Percentiles rank a stretch among this genome's conserved stretches.
Evolutionary conservation across 2,888 invertebrate species (phyloP).

Genomic region (Drosophila birchii): DNA sequence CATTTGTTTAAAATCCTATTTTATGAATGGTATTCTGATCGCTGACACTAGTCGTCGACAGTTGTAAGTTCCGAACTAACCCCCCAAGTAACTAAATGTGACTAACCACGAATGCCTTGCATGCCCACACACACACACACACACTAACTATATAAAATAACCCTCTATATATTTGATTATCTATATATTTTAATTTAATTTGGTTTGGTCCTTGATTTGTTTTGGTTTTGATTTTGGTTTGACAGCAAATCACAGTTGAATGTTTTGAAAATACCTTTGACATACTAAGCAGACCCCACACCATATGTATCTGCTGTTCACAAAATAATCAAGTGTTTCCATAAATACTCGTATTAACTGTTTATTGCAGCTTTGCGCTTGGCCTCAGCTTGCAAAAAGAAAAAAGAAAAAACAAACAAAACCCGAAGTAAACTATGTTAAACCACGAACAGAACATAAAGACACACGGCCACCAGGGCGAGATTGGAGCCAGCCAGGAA

Average conservation of each 20-base stretch:
- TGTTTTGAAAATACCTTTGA: constrained; percentile 60
- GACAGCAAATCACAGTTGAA: constrained; percentile 83
- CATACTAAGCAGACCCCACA: constrained; percentile 50
- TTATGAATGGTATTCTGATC: constrained; percentile 32
- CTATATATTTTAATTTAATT: neutral
- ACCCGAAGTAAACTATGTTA: constrained; percentile 25
- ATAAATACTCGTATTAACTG: constrained; percentile 40
- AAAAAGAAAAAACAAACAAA: constrained; percentile 26
- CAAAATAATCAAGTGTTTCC: constrained; percentile 32
- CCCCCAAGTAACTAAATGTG: constrained; percentile 34
- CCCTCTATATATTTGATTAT: neutral
- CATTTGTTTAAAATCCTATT: constrained; percentile 14
- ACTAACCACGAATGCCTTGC: constrained; percentile 24
- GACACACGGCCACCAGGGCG: constrained; percentile 22
- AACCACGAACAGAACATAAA: constrained; percentile 37
- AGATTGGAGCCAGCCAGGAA: constrained; percentile 24
- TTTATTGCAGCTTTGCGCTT: constrained; percentile 65
- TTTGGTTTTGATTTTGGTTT: constrained; percentile 58
- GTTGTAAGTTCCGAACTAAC: constrained; percentile 76
- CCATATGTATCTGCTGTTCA: constrained; percentile 23
- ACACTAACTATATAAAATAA: constrained; percentile 12
- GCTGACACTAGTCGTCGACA: constrained; percentile 78
- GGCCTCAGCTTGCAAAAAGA: constrained; percentile 57
- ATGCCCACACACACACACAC: constrained; percentile 25
- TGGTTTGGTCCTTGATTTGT: constrained; percentile 19